phyloP scores from a whole-genome alignment of 1,140 invertebrate genomes.

The Nylanderia fulva region DNA sequence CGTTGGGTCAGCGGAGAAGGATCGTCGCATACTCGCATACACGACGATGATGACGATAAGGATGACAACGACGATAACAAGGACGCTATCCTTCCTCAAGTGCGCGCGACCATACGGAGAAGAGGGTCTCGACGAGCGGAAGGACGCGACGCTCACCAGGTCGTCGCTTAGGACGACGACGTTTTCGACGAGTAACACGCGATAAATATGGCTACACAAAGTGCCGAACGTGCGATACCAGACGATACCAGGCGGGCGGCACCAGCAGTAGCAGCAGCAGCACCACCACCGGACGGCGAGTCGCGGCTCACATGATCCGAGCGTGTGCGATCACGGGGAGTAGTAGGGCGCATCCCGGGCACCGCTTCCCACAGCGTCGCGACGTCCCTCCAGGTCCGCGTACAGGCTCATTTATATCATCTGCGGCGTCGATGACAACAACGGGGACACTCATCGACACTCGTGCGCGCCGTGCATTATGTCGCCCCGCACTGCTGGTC shows the following conservation, averaged over 20 bases:
- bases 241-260: conserved; percentile 61
- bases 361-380: conserved; percentile 40
- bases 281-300: conserved; percentile 51
- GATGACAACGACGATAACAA: neutral
- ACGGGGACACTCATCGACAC: neutral
- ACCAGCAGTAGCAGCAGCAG: conserved; percentile 31
- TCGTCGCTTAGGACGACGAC: conserved; percentile 42
- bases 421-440: neutral
- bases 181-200: conserved; percentile 73
- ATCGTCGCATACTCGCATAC: conserved; percentile 7
- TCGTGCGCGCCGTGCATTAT: conserved; percentile 63
- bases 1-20: neutral
- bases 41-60: neutral
- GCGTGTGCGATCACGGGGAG: conserved; percentile 29
- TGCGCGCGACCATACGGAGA: conserved; percentile 56
- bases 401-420: conserved; percentile 65
- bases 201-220: conserved; percentile 80
- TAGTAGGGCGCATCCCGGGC: conserved; percentile 64
- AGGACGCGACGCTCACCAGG: conserved; percentile 55
- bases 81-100: conserved; percentile 31
- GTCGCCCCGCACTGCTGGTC: conserved; percentile 72
- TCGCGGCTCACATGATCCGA: conserved; percentile 72
- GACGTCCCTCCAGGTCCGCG: conserved; percentile 47
- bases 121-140: neutral
- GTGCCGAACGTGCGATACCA: conserved; percentile 66